Evolutionary conservation across 2,888 invertebrate species (phyloP).

Genomic region (Formica aserva): DNA sequence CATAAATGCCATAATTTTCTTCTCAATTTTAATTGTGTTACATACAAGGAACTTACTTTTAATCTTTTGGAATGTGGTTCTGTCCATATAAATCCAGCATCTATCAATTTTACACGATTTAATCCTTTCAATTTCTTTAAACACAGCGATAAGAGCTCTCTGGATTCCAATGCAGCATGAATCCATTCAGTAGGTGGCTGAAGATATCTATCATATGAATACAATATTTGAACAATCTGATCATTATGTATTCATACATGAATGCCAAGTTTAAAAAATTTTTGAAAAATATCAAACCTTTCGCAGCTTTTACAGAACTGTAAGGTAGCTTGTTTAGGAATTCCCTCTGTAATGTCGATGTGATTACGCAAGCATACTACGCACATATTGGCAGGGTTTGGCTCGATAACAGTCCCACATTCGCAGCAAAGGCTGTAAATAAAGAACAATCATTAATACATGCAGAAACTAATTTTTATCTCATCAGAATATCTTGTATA

Average conservation of each 20-base stretch:
- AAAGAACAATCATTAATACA: background rate
- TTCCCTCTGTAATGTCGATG: slow-evolving; percentile 98
- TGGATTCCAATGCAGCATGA: slow-evolving; percentile 94
- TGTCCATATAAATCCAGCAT: slow-evolving; percentile 99
- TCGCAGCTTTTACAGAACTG: slow-evolving; percentile 98
- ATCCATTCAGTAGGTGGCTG: slow-evolving; percentile 97
- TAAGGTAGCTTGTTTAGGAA: slow-evolving; percentile 96
- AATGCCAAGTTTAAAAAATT: background rate
- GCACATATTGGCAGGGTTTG: slow-evolving; percentile 99
- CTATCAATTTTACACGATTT: slow-evolving; percentile 95
- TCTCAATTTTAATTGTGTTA: background rate
- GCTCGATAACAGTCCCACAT: slow-evolving; percentile 96
- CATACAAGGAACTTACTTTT: slow-evolving; percentile 88
- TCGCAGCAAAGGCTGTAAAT: slow-evolving; percentile 92
- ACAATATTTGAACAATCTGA: background rate
- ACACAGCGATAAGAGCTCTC: slow-evolving; percentile 95
- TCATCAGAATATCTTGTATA: background rate
- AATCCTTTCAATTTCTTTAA: slow-evolving; percentile 96
- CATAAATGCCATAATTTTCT: background rate
- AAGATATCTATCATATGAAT: slow-evolving; percentile 89
- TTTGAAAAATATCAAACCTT: slow-evolving; percentile 87
- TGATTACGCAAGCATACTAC: slow-evolving; percentile 96
- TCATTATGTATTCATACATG: background rate
- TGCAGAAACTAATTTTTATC: slow-evolving; percentile 9
- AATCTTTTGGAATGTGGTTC: slow-evolving; percentile 99